Evolutionary conservation across 1,140 invertebrate species (phyloP).

Genomic region (Aradophagus sp.): DNA sequence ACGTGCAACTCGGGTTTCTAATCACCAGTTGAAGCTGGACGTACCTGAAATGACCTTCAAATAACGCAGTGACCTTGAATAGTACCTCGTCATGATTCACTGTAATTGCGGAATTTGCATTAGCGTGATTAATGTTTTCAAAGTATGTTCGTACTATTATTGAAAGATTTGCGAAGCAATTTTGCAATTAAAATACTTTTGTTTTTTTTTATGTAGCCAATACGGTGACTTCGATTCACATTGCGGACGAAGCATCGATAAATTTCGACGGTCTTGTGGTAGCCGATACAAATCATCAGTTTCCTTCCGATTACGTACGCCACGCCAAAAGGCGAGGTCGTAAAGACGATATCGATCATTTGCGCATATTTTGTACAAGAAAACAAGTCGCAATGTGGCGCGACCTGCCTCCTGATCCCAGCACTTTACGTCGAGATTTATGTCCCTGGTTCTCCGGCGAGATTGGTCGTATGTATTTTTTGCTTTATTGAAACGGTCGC

Average conservation of each 20-base stretch:
- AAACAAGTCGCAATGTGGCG: constrained; percentile 22
- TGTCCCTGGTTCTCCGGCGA: constrained; percentile 5
- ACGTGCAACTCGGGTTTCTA: background rate
- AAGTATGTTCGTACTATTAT: too few relatives aligned
- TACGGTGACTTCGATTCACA: background rate
- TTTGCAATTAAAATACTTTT: too few relatives aligned
- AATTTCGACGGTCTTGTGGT: constrained; percentile 15
- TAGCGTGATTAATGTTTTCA: constrained; percentile 21
- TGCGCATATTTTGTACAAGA: constrained; percentile 23
- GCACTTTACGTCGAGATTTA: constrained; percentile 20
- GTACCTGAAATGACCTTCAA: constrained; percentile 14
- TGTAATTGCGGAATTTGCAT: constrained; percentile 22
- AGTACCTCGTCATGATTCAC: constrained; percentile 15
- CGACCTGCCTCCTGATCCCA: constrained; percentile 19
- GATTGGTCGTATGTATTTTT: constrained; percentile 22
- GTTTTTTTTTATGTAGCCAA: background rate
- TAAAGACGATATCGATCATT: constrained; percentile 34
- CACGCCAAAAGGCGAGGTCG: constrained; percentile 25
- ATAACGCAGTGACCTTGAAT: constrained; percentile 33
- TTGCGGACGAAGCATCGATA: background rate
- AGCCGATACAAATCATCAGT: constrained; percentile 33
- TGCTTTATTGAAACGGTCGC: too few relatives aligned
- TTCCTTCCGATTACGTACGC: constrained; percentile 22
- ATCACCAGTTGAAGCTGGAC: background rate
- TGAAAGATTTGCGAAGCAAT: too few relatives aligned